Evolutionary conservation across 2,888 invertebrate species (phyloP), one percentile per base, ranked within the genome.

Genomic region (Thymelicus acteon): DNA sequence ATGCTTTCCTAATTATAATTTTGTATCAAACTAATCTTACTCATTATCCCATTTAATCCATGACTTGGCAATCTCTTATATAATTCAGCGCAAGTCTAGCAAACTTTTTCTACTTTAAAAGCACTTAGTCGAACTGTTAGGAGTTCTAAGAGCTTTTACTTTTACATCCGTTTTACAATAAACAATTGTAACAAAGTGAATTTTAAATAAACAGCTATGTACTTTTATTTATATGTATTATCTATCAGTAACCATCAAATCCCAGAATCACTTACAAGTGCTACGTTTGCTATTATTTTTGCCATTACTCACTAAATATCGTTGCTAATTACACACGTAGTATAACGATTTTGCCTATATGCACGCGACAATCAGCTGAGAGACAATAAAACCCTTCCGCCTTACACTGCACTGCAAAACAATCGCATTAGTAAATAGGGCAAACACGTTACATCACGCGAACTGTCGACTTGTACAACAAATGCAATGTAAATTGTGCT

Each of bases 381-480:
- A 71, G 62, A 70, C 60, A 72, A 54, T 54, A 48, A 60, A 40
- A 60, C 67, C 67, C 37, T 60, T 39, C 47, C 68, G 78, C 81
- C 76, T 77, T 78, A 75, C 76, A 79, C 79, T 78, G 75, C 72
- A 74, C 69, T 70, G 71, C 75, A 79, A 82, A 87, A 86, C 84
- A 86, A 88, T 86, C 82, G 80, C 82, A 85, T 87, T 86, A 83
- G 82, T 83, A 86, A 86, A 86, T 85, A 75, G 84, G 83, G 79
- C 84, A 82, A 85, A 86, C 80, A 80, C 80, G 82, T 87, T 86
- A 86, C 83, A 85, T 85, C 85, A 87, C 85, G 54, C 37, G 24
- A 15, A 67, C 60, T 47, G 40, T 65, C 37, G 31, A 40, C 39
- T 10, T 15, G 52, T 31, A 60, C 44, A 58, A 70, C 24, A 40